Evolutionary conservation across 2,113 vertebrate species (phyloP), one percentile per base, ranked within the genome.

Genomic region (Candoia aspera): DNA sequence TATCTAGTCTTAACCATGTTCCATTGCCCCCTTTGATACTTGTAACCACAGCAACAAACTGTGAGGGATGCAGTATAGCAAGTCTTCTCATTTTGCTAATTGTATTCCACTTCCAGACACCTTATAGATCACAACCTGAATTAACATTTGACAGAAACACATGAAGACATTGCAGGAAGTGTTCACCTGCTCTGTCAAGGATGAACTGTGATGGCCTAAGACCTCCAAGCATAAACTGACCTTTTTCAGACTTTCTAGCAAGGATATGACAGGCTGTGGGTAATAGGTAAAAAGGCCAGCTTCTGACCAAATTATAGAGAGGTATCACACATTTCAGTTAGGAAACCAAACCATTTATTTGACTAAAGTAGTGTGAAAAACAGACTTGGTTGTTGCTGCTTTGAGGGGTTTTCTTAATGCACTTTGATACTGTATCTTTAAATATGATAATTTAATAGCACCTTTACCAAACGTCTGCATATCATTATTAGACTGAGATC

Each of bases 21-120:
- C 93, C 73, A 33, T 93, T 94, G 84, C 24, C 17, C 79, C 88
- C 88, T 95, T 93, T 94, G 91, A 92, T 90, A 92, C 91, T 42
- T 0, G 79, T 95, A 92, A 94, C 93, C 90, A 94, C 42, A 94
- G 94, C 94, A 96, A 93, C 92, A 94, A 62, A 86, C 62, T 91
- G 85, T 53, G 42, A 91, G 57, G 64, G 85, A 57, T 91, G 23
- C 57, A n/a, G 73, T 89, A 64, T 58, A 60, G 85, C 94, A 29
- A 24, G 87, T 42, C 62, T 2, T 94, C 59, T 96, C 83, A 84
- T 95, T 68, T 94, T 91, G 84, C 91, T 92, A 92, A 94, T 94
- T 87, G 29, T 57, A 91, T 93, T 95, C 88, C 88, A 53, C 55
- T 88, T 94, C 92, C 62, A 94, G 91, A 89, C 87, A 87, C 91